Evolutionary conservation across 2,888 invertebrate species (phyloP).

Genomic region (Agrotis puta): DNA sequence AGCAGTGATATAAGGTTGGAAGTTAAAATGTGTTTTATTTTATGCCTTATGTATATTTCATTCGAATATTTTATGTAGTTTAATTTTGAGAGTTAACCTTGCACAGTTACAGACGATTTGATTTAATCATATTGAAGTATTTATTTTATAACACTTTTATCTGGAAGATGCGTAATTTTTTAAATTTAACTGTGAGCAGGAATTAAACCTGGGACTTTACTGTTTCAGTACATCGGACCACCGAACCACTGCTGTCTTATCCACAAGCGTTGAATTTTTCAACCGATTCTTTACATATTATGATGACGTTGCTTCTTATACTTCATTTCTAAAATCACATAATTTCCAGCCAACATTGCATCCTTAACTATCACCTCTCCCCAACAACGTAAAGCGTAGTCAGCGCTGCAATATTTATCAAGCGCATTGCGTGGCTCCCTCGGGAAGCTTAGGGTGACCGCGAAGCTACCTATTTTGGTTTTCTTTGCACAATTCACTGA

Average conservation of each 20-base stretch:
- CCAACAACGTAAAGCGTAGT: slow-evolving; percentile 42
- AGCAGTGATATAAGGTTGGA: neutral
- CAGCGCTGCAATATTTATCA: slow-evolving; percentile 60
- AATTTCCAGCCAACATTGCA: slow-evolving; percentile 36
- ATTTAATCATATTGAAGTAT: neutral
- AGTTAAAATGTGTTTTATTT: neutral
- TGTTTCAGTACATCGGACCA: no score
- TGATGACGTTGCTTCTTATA: no score
- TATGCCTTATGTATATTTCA: no score
- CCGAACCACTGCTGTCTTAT: no score
- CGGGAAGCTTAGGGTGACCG: slow-evolving; percentile 49
- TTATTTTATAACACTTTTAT: neutral
- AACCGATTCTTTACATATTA: no score
- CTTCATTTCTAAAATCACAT: neutral
- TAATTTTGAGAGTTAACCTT: slow-evolving; percentile 1
- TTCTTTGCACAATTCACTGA: slow-evolving; percentile 55
- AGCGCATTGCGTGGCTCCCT: slow-evolving; percentile 61
- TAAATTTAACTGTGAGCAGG: no score
- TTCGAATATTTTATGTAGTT: neutral
- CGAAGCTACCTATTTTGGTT: slow-evolving; percentile 53
- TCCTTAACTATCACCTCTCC: slow-evolving; percentile 40
- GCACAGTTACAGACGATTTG: neutral
- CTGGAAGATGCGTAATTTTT: no score
- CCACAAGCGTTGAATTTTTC: no score
- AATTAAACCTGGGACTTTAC: no score